Evolutionary conservation across 2,888 invertebrate species (phyloP).

Genomic region (Agrochola circellaris): DNA sequence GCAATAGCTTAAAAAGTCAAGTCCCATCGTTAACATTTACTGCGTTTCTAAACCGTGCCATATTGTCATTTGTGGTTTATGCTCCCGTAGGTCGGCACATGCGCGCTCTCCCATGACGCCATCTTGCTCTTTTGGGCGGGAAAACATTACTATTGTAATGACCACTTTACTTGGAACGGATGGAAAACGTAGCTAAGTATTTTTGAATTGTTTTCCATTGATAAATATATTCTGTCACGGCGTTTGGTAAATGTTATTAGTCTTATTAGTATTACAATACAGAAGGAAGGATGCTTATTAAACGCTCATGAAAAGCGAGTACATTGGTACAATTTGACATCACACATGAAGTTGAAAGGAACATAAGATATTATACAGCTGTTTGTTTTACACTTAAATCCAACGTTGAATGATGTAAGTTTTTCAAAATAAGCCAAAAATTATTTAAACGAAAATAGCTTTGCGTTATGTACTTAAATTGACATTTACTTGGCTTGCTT

Average conservation of each 20-base stretch:
- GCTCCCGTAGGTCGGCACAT: conserved; percentile 76
- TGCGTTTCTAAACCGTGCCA: conserved; percentile 61
- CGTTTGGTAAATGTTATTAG: no score
- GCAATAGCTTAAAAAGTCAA: no score
- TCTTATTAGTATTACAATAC: background rate
- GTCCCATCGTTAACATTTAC: conserved; percentile 53
- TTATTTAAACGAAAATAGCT: background rate
- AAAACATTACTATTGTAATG: conserved; percentile 71
- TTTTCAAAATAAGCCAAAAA: background rate
- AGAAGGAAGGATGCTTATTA: background rate
- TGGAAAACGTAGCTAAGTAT: conserved; percentile 28
- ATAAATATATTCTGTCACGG: background rate
- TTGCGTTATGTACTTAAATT: background rate
- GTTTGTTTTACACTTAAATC: background rate
- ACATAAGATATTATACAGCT: background rate
- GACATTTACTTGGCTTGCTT: background rate
- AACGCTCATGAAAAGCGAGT: background rate
- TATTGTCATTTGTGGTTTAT: conserved; percentile 85
- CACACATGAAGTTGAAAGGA: background rate
- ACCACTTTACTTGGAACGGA: conserved; percentile 47
- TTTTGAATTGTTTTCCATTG: conserved; percentile 6
- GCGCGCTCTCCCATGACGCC: conserved; percentile 88
- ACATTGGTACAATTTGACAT: background rate
- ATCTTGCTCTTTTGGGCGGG: conserved; percentile 85
- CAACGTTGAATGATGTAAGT: background rate